Evolutionary conservation across 2,797 vertebrate species (phyloP).

Genomic region (Gymnoscopelus microlampas): DNA sequence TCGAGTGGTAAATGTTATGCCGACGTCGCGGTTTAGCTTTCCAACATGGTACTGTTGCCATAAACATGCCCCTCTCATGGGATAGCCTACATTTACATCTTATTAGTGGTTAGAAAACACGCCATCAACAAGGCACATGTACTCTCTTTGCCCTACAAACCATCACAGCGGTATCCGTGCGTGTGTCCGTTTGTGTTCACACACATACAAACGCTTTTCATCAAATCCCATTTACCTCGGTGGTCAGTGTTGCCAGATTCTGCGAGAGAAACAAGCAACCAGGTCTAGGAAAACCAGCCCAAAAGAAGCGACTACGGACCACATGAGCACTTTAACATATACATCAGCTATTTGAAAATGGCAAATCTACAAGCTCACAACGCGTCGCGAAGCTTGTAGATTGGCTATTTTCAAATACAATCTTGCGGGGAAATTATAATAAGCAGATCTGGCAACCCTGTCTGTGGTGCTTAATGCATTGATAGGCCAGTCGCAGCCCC

Average conservation of each 20-base stretch:
- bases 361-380: too few relatives aligned
- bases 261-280: too few relatives aligned
- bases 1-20: constrained; percentile 33
- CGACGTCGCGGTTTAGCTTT: constrained; percentile 37
- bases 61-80: constrained; percentile 35
- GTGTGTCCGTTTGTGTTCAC: background rate
- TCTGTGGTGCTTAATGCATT: constrained; percentile 20
- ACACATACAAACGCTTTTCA: constrained; percentile 34
- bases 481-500: constrained; percentile 40
- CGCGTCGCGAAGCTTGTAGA: too few relatives aligned
- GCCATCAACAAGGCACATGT: constrained; percentile 5
- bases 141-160: background rate
- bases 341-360: too few relatives aligned
- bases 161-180: constrained; percentile 7
- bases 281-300: too few relatives aligned
- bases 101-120: constrained; percentile 28
- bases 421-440: too few relatives aligned
- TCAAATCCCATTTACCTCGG: constrained; percentile 42
- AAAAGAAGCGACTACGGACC: too few relatives aligned
- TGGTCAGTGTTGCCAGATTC: too few relatives aligned
- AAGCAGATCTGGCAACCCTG: too few relatives aligned
- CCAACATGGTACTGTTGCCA: constrained; percentile 31
- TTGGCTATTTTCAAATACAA: too few relatives aligned
- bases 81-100: constrained; percentile 35
- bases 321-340: too few relatives aligned